Evolutionary conservation across 2,888 invertebrate genomes (phyloP), one percentile per base, ranked within the genome.

Genomic region (Congeria kusceri): DNA sequence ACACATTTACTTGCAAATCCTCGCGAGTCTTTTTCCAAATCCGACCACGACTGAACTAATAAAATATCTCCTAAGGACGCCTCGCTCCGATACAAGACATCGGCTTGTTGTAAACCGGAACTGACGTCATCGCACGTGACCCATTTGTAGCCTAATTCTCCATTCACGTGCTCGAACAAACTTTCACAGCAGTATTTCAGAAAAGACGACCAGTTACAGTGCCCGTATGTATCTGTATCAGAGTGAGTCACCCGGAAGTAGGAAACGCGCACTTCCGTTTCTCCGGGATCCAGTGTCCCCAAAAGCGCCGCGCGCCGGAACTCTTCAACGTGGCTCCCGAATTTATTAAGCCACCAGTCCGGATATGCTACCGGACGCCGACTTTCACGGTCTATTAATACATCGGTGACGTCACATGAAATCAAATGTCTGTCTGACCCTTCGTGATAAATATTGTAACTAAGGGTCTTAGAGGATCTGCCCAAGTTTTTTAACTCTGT

Each of bases 121-220:
- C 3, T 53, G 53, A 53, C 53, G 53, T n/a, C 53, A 53, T 53
- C 53, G 25, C 53, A 5, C 18, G 53, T 53, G 25, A 53, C 25
- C 53, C 53, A 53, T 25, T 20, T 25, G 53, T 53, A 53, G 18
- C 53, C 25, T 7, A 3, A 1, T 20, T 53, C 53, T 9, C 2
- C 7, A 7, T n/a, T 20, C 11, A 68, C 64, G 29, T 75, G 58
- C 32, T 75, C 68, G 46, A 47, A 58, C n/a, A 70, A 39, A 29
- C 66, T 76, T 39, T 76, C 70, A 28, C 57, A 76, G 46, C 65
- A 59, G 46, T 64, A 76, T 56, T 76, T 76, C 11, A 76, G 18
- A 53, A 66, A 76, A 0, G 70, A 53, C 0, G 65, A n/a, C 76
- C 76, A 76, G 62, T 76, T 76, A 18, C 69, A 59, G 27, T 76